Conservation (phyloP, 1,140 invertebrate species). For the Diplogasteroides magnus region DNA sequence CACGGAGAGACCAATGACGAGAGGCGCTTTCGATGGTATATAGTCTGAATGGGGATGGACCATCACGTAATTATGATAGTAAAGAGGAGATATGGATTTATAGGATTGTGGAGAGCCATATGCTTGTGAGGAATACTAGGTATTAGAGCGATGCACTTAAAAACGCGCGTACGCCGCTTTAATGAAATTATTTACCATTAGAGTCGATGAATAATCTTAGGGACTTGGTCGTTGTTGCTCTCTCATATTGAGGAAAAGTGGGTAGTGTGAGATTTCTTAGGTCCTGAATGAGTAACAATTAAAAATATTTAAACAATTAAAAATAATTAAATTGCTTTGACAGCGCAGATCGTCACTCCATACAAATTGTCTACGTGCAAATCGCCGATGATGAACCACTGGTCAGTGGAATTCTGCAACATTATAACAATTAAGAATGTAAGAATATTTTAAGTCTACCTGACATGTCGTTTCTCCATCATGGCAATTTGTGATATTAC, state of each 20-base stretch:
- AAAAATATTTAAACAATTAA: too few relatives aligned
- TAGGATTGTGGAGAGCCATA: conserved; percentile 3
- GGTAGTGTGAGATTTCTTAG: conserved; percentile 40
- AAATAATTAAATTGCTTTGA: conserved; percentile 17
- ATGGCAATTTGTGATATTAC: conserved; percentile 35
- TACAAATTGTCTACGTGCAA: conserved; percentile 42
- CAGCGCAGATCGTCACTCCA: conserved; percentile 45
- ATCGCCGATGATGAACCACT: conserved; percentile 34
- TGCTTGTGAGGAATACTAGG: background rate
- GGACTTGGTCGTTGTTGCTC: conserved; percentile 30
- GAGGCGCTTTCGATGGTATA: background rate
- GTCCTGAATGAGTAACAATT: too few relatives aligned
- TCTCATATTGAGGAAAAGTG: conserved; percentile 20
- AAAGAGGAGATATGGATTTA: conserved; percentile 4
- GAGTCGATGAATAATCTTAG: conserved; percentile 28
- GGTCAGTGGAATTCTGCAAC: background rate
- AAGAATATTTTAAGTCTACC: too few relatives aligned
- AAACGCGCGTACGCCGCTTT: background rate
- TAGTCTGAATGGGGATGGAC: background rate
- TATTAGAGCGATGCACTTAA: background rate
- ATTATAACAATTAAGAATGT: too few relatives aligned
- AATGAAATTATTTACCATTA: conserved; percentile 27
- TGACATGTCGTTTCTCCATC: background rate
- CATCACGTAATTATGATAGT: background rate
- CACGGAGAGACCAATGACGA: conserved; percentile 4